Evolutionary conservation across 2,888 invertebrate genomes (phyloP).

Genomic region (Stenolophus ochropezus): DNA sequence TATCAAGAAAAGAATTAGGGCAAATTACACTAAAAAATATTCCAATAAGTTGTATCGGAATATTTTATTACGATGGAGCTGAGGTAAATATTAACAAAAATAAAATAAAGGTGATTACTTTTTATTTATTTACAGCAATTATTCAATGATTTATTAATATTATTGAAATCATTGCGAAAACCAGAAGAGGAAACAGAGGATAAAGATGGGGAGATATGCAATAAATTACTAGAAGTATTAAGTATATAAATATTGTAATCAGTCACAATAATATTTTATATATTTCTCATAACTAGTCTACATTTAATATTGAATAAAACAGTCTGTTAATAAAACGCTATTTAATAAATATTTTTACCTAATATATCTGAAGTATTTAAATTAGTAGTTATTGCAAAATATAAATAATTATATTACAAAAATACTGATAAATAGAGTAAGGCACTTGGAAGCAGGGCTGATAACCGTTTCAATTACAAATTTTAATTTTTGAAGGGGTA

Average conservation of each 20-base stretch:
- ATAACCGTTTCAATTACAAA: too few species aligned
- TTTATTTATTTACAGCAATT: conserved; percentile 23
- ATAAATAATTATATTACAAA: conserved; percentile 55
- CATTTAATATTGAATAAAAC: conserved; percentile 25
- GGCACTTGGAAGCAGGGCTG: conserved; percentile 45
- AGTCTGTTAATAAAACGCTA: conserved; percentile 30
- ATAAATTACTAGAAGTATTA: conserved; percentile 1
- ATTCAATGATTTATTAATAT: conserved; percentile 10
- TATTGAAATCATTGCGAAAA: conserved; percentile 3
- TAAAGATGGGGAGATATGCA: neutral
- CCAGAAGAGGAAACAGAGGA: neutral
- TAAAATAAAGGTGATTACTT: neutral
- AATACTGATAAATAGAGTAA: conserved; percentile 53
- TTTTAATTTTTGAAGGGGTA: too few species aligned
- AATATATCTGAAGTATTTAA: conserved; percentile 33
- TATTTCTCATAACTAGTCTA: conserved; percentile 22
- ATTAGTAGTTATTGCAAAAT: conserved; percentile 33
- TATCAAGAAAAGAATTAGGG: conserved; percentile 76
- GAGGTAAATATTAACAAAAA: conserved; percentile 70
- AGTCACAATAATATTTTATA: conserved; percentile 47
- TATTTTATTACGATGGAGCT: conserved; percentile 79
- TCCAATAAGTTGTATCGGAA: conserved; percentile 78
- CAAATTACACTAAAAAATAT: conserved; percentile 76
- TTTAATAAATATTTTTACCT: conserved; percentile 14
- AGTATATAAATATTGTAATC: conserved; percentile 51